phyloP scores from a whole-genome alignment of 2,113 vertebrate genomes.

The Pangasianodon hypophthalmus region DNA sequence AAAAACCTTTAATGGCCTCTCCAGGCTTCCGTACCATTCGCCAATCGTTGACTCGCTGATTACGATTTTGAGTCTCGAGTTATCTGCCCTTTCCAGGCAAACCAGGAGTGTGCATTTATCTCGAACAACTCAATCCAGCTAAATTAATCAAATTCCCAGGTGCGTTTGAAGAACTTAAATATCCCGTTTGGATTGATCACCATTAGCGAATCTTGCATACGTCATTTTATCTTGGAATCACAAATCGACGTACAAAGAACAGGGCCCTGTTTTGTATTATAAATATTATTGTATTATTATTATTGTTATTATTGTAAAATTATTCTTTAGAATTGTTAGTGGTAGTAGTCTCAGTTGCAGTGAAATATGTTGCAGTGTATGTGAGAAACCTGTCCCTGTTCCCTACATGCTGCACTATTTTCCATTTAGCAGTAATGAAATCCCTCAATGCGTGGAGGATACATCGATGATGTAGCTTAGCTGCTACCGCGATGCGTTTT shows the following conservation, averaged over 20 bases:
- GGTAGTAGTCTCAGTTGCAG: neutral
- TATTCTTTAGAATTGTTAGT: neutral
- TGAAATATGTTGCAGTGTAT: neutral
- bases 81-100: no score
- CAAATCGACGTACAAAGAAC: neutral
- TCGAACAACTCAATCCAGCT: no score
- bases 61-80: neutral
- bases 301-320: neutral
- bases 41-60: neutral
- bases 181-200: neutral
- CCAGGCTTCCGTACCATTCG: neutral
- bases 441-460: neutral
- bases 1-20: neutral
- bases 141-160: no score
- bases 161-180: no score
- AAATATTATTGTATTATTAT: neutral
- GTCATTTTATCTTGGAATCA: neutral
- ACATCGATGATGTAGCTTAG: neutral
- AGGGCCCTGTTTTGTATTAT: neutral
- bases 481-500: neutral
- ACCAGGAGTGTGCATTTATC: no score
- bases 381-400: neutral
- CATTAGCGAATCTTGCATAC: neutral
- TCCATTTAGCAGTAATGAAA: neutral
- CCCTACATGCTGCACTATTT: neutral